phyloP scores from a whole-genome alignment of 2,113 vertebrate genomes.

The Brachyhypopomus gauderio region DNA sequence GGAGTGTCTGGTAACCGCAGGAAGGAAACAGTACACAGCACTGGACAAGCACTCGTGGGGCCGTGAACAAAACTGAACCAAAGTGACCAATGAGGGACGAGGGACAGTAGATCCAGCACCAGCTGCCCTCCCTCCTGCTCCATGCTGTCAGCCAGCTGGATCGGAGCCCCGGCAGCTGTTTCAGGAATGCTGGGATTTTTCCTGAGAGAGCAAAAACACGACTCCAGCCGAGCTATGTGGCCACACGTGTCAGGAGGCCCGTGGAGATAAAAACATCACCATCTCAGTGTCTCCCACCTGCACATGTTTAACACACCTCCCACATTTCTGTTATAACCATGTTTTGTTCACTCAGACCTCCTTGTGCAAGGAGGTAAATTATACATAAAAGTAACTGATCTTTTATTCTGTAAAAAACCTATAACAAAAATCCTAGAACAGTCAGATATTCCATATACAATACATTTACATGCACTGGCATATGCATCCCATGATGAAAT shows the following conservation, averaged over 20 bases:
- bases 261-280: constrained; percentile 23
- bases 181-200: constrained; percentile 53
- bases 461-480: no score
- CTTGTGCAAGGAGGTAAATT: neutral
- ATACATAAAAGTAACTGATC: constrained; percentile 1
- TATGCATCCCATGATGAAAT: no score
- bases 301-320: neutral
- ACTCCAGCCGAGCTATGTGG: constrained; percentile 43
- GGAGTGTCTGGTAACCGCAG: no score
- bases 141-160: constrained; percentile 27
- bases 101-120: neutral
- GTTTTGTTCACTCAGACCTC: constrained; percentile 7
- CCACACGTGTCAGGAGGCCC: neutral
- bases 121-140: neutral
- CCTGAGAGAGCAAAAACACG: constrained; percentile 44
- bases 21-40: no score
- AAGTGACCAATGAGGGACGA: no score
- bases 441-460: no score
- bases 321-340: neutral
- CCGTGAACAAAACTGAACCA: no score
- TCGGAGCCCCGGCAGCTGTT: constrained; percentile 41
- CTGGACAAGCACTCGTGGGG: no score
- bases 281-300: constrained; percentile 14
- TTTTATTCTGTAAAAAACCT: neutral
- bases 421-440: neutral